A percentile compares a stretch with the other conserved stretches of the same genome.
phyloP scores from a whole-genome alignment of 2,113 vertebrate species.

The Phaethon lepturus region DNA sequence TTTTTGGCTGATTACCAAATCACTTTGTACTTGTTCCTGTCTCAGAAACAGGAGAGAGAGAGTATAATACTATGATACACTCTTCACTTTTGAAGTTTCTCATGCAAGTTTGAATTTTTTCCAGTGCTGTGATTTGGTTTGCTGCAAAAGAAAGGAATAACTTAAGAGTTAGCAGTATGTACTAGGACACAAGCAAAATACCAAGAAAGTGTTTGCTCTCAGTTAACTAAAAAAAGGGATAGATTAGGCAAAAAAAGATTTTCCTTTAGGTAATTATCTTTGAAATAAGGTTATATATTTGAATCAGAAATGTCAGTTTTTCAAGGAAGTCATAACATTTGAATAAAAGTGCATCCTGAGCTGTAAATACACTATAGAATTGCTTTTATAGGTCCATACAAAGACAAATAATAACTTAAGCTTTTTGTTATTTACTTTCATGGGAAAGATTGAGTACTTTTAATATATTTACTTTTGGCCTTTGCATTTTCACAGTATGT shows the following conservation, averaged over 20 bases:
- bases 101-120: not conserved
- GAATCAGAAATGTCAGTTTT: not conserved
- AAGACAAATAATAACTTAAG: not conserved
- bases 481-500: not conserved
- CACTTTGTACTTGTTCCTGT: not conserved
- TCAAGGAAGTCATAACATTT: not conserved
- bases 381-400: not conserved
- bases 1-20: not conserved
- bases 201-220: not conserved
- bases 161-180: not conserved
- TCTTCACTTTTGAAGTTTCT: not conserved
- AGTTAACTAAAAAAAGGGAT: not conserved
- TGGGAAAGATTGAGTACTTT: accelerated
- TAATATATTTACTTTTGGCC: not conserved
- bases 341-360: not conserved
- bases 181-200: not conserved
- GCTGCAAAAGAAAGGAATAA: not conserved
- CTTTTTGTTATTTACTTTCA: not conserved
- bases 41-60: not conserved
- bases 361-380: not conserved
- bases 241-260: not conserved
- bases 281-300: not conserved
- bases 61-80: not conserved
- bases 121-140: not conserved
- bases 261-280: not conserved